Percentiles rank a stretch among this genome's conserved stretches.
These are phyloP conservation scores for Petrocephalus zakoni DNA, from an alignment of 2,113 vertebrate species.

Conservation along the genomic window DNA sequence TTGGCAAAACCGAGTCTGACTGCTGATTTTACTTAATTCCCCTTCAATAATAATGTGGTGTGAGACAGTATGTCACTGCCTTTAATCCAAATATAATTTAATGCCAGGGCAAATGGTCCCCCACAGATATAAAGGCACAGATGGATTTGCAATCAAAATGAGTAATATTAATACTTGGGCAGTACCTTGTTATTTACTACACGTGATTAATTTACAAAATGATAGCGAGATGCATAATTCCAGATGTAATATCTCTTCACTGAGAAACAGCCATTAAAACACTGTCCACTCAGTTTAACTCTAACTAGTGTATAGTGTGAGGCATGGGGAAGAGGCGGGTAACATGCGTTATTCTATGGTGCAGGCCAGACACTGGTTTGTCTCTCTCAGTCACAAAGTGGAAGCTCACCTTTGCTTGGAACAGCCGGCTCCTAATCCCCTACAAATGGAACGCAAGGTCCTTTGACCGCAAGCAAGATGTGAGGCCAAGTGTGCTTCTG, in stretches of 20 bases:
- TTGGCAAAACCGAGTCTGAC: constrained; percentile 13
- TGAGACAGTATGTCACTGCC: constrained; percentile 16
- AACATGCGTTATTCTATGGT: neutral
- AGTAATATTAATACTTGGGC: neutral
- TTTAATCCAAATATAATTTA: constrained; percentile 31
- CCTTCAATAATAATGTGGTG: constrained; percentile 28
- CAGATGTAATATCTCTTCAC: neutral
- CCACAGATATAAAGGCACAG: constrained; percentile 15
- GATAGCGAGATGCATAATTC: neutral
- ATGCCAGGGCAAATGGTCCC: constrained; percentile 30
- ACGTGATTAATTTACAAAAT: neutral
- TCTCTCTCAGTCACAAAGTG: neutral
- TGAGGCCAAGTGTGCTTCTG: constrained; percentile 37
- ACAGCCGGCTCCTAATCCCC: constrained; percentile 32
- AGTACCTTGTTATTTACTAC: neutral
- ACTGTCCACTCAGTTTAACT: neutral
- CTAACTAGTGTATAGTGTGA: neutral
- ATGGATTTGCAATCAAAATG: constrained; percentile 26
- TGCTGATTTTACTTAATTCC: constrained; percentile 19
- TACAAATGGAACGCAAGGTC: constrained; percentile 39
- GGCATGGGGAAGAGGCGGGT: neutral
- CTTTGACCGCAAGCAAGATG: constrained; percentile 47
- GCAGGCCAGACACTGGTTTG: neutral
- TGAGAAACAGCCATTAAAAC: neutral
- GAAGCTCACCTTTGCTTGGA: constrained; percentile 11